phyloP scores from a whole-genome alignment of 2,797 vertebrate genomes.

The Lepus oiostolus region DNA sequence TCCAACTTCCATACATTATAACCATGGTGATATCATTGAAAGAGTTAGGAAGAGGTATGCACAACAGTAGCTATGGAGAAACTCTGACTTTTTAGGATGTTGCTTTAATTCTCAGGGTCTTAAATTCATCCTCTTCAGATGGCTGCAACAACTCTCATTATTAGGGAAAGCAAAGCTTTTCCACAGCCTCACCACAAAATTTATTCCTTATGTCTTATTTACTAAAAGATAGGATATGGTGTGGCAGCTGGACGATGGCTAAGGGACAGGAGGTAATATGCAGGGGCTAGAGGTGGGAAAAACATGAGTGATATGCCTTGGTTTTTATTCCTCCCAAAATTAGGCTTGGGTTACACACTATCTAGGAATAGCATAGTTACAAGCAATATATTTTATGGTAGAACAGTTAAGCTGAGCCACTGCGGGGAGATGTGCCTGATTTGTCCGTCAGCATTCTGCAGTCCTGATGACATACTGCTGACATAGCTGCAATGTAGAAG shows the following conservation, averaged over 20 bases:
- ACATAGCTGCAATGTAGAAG: not conserved
- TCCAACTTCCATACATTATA: not conserved
- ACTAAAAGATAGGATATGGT: not conserved
- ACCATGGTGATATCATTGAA: not conserved
- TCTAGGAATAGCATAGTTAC: not conserved
- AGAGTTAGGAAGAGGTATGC: not conserved
- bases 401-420: not conserved
- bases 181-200: not conserved
- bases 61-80: not conserved
- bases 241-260: not conserved
- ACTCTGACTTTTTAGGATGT: not conserved
- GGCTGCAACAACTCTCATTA: not conserved
- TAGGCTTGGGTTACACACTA: not conserved
- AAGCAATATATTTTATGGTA: not conserved
- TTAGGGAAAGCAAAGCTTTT: slow-evolving; percentile 18
- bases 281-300: not conserved
- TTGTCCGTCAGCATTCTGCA: slow-evolving; percentile 11
- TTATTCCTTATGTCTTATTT: not conserved
- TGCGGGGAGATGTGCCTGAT: not conserved
- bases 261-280: not conserved
- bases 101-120: not conserved
- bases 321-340: slow-evolving; percentile 23
- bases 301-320: not conserved
- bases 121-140: not conserved
- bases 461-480: slow-evolving; percentile 9